Base-by-base conservation (phyloP, 2,113 vertebrate species). In the Merops nubicus region DNA sequence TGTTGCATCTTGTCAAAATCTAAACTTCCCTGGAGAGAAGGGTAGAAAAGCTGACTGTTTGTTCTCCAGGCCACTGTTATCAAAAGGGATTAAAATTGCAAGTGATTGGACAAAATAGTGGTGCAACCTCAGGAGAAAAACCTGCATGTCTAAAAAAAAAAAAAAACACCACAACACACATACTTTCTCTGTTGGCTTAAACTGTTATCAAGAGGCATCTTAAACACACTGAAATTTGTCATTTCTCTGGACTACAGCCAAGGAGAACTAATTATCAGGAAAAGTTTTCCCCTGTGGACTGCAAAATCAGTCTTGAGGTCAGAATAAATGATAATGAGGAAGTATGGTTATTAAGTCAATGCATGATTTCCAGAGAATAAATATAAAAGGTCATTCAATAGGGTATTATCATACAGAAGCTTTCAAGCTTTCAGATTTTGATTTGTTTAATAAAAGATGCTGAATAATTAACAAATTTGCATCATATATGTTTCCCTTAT, bases 181-280 rank as follows among this genome's bases (percentile, higher is more conserved):
- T 48, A 17, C 57, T 96, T 94, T 57, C 80, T 96, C 80, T 82
- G 62, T 83, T 96, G 87, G 60, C 81, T 98, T 96, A 96, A 96
- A 91, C 34, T 65, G 80, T 92, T 98, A 97, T 89, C 95, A 97
- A 92, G 96, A 97, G 92, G 50, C 83, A 47, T 96, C 81, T 96
- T 96, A 97, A 98, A 95, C 79, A 98, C 97, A 88, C 96, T 98
- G 94, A 97, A 98, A 97, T 97, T 97, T 98, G 97, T 97, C 95
- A 96, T 98, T 98, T 97, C 86, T 95, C 56, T 98, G 97, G 95
- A 94, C 79, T 96, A 92, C 40, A 96, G 96, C 94, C 85, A 95
- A 96, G 85, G 94, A 97, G 95, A 97, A 94, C 91, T 98, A 98
- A 98, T 98, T 98, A 98, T 91, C 53, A 96, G 85, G 82, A 96